These are phyloP conservation scores for Drosophila suzukii DNA, from an alignment of 1,140 invertebrate genomes.

Conservation along the genomic window DNA sequence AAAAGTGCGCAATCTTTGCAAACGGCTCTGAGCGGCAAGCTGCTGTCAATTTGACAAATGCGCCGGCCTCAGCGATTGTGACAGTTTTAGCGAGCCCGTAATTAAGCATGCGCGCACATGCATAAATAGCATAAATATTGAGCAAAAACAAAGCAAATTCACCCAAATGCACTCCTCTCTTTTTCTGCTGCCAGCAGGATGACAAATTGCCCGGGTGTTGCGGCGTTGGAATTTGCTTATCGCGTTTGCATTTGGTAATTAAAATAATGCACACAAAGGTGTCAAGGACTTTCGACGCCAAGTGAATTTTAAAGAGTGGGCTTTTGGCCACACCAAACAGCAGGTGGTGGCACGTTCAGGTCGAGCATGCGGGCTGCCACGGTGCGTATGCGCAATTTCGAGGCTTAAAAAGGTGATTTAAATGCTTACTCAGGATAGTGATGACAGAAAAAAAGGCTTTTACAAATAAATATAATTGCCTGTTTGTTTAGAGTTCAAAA, in stretches of 20 bases:
- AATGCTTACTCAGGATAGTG: background rate
- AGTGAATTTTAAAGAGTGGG: constrained; percentile 65
- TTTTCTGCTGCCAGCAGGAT: constrained; percentile 47
- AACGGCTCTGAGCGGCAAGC: constrained; percentile 12
- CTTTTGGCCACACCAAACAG: constrained; percentile 11
- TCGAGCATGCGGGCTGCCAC: constrained; percentile 22
- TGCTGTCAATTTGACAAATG: constrained; percentile 83
- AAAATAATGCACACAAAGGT: constrained; percentile 69
- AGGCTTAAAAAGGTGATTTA: constrained; percentile 3
- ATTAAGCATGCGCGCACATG: constrained; percentile 80
- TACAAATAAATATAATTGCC: background rate
- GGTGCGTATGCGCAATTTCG: constrained; percentile 26
- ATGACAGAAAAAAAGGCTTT: background rate
- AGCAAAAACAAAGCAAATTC: constrained; percentile 40
- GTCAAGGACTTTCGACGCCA: constrained; percentile 73
- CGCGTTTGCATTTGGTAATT: constrained; percentile 63
- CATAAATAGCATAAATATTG: constrained; percentile 71
- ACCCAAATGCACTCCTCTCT: constrained; percentile 11
- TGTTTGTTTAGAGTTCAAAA: background rate
- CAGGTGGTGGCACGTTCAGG: constrained; percentile 26
- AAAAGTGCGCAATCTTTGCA: constrained; percentile 61
- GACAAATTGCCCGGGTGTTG: constrained; percentile 59
- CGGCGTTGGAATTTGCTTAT: constrained; percentile 39
- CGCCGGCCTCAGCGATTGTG: constrained; percentile 67
- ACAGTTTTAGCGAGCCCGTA: constrained; percentile 80